phyloP scores from a whole-genome alignment of 1,140 invertebrate genomes.

The Melipona quadrifasciata region DNA sequence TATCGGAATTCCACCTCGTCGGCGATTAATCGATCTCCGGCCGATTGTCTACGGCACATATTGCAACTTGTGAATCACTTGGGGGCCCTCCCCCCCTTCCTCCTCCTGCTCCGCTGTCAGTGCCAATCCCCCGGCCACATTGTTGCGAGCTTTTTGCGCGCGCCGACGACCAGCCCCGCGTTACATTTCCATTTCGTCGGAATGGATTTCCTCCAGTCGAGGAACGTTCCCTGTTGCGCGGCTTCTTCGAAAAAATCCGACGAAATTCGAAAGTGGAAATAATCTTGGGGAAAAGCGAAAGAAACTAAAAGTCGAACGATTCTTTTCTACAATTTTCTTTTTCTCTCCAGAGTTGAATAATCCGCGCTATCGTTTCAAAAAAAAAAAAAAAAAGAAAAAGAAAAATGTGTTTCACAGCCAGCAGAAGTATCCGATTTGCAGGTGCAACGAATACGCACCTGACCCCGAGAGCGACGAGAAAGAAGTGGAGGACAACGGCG shows the following conservation, averaged over 20 bases:
- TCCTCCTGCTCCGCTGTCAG: neutral
- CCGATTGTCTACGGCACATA: slow-evolving; percentile 44
- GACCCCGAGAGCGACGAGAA: too few relatives aligned
- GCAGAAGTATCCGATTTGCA: too few relatives aligned
- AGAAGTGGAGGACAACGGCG: neutral
- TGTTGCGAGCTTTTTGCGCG: slow-evolving; percentile 4
- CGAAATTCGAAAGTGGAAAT: too few relatives aligned
- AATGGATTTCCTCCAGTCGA: neutral
- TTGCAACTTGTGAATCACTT: slow-evolving; percentile 17
- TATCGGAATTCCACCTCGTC: slow-evolving; percentile 54
- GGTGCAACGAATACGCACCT: too few relatives aligned
- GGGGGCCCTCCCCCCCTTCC: neutral
- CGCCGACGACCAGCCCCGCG: neutral
- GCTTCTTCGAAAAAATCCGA: neutral
- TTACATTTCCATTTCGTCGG: neutral
- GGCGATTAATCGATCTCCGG: slow-evolving; percentile 52
- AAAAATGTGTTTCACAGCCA: too few relatives aligned
- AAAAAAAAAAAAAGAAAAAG: too few relatives aligned
- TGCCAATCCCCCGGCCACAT: slow-evolving; percentile 20
- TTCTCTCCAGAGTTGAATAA: too few relatives aligned
- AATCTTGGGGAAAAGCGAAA: too few relatives aligned
- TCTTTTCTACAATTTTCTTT: too few relatives aligned
- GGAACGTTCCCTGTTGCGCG: neutral
- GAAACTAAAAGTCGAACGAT: too few relatives aligned
- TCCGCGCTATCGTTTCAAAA: too few relatives aligned